phyloP scores from a whole-genome alignment of 2,888 invertebrate genomes.

The Drosophila mayaguana region DNA sequence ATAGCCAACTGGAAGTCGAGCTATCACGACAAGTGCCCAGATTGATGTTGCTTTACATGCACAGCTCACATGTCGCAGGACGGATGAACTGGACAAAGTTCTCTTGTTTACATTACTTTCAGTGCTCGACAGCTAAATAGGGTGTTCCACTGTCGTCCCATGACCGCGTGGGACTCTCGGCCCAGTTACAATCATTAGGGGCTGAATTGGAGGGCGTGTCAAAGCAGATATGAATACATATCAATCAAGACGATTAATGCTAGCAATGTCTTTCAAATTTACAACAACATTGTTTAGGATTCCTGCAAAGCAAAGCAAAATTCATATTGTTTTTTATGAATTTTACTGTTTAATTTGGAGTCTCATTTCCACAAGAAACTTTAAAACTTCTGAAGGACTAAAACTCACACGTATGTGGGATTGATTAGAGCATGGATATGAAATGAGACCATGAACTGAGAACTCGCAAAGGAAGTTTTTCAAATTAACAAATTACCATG shows the following conservation, averaged over 20 bases:
- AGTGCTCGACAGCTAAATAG: neutral
- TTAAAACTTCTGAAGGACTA: no score
- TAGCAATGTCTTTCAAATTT: neutral
- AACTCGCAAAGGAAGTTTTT: no score
- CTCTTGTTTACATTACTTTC: neutral
- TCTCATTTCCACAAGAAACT: no score
- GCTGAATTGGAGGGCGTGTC: neutral
- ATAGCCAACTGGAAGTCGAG: slow-evolving; percentile 20
- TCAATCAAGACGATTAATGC: neutral
- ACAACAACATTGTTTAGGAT: neutral
- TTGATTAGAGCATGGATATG: no score
- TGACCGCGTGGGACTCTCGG: neutral
- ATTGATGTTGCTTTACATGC: slow-evolving; percentile 30
- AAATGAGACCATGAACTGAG: no score
- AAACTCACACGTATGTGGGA: no score
- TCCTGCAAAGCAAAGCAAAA: neutral
- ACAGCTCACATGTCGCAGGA: slow-evolving; percentile 27
- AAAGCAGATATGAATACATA: neutral
- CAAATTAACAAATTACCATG: no score
- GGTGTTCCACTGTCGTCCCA: neutral
- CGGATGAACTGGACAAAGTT: neutral
- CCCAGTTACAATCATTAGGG: neutral
- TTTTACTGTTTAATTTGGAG: no score
- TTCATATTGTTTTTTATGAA: neutral
- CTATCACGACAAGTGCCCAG: slow-evolving; percentile 11